Conservation (phyloP, 2,113 vertebrate species). For the Paedocypris sp. region DNA sequence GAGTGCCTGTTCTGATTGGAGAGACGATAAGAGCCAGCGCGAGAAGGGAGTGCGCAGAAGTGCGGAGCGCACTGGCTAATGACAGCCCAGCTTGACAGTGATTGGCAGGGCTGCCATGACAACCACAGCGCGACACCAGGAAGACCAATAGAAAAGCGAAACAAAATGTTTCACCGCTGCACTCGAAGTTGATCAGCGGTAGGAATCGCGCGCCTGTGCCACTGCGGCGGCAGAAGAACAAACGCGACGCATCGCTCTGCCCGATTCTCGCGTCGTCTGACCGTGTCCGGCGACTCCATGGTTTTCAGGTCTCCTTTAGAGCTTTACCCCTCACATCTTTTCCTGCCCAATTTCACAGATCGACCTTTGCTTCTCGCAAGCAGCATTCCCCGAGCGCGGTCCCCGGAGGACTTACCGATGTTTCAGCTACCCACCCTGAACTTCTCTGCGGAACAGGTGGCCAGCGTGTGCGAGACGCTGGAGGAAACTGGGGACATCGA, state of each 20-base stretch:
- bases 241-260: constrained; percentile 51
- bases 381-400: constrained; percentile 62
- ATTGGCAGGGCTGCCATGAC: constrained; percentile 87
- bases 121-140: constrained; percentile 74
- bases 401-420: constrained; percentile 81
- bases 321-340: constrained; percentile 83
- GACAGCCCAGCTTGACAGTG: constrained; percentile 82
- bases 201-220: constrained; percentile 70
- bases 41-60: constrained; percentile 59
- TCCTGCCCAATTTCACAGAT: constrained; percentile 81
- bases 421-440: constrained; percentile 85
- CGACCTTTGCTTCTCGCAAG: constrained; percentile 68
- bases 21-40: constrained; percentile 46
- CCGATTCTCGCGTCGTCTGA: constrained; percentile 35
- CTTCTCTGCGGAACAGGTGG: constrained; percentile 96
- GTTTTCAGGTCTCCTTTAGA: constrained; percentile 92
- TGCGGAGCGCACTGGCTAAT: constrained; percentile 69
- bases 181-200: constrained; percentile 80
- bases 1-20: constrained; percentile 62
- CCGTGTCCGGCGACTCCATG: constrained; percentile 66
- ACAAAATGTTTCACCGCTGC: constrained; percentile 70
- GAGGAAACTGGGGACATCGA: constrained; percentile 98
- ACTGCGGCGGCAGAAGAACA: constrained; percentile 66
- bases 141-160: constrained; percentile 88
- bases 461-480: constrained; percentile 95